Evolutionary conservation across 2,888 invertebrate species (phyloP).

Genomic region (Drosophila kanekoi): DNA sequence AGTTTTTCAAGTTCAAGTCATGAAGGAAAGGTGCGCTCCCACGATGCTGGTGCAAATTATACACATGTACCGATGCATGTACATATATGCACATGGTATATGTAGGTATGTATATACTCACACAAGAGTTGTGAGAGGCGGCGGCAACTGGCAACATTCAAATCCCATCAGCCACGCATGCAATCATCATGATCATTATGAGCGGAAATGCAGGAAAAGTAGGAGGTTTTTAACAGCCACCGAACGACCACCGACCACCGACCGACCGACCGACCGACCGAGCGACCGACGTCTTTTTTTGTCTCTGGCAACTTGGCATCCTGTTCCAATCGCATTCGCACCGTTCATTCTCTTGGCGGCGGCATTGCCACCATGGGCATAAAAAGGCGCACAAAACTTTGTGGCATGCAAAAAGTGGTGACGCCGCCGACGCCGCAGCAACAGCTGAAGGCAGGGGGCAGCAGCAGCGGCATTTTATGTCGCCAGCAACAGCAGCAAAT

Average conservation of each 20-base stretch:
- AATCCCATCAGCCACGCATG: conserved; percentile 82
- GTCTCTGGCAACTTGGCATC: conserved; percentile 62
- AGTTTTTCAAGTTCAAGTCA: conserved; percentile 52
- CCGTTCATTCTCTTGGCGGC: conserved; percentile 63
- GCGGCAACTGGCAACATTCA: conserved; percentile 68
- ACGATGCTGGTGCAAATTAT: conserved; percentile 74
- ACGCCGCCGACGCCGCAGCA: conserved; percentile 67
- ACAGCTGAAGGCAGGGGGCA: conserved; percentile 39
- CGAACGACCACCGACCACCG: conserved; percentile 55
- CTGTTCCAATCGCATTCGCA: conserved; percentile 71
- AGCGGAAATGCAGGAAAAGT: conserved; percentile 81
- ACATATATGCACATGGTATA: conserved; percentile 10
- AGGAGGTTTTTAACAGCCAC: conserved; percentile 82
- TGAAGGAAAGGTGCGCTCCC: conserved; percentile 74
- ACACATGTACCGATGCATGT: conserved; percentile 31
- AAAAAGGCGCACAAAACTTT: conserved; percentile 76
- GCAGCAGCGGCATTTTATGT: conserved; percentile 76
- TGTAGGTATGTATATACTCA: background rate
- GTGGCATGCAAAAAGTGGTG: conserved; percentile 81
- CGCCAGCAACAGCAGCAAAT: conserved; percentile 81
- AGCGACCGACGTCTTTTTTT: conserved; percentile 47
- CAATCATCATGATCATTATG: conserved; percentile 82
- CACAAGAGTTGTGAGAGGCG: conserved; percentile 49
- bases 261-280: conserved; percentile 18
- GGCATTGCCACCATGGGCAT: conserved; percentile 62